Evolutionary conservation across 2,113 vertebrate species (phyloP).

Genomic region (Pachycephala philippinensis): DNA sequence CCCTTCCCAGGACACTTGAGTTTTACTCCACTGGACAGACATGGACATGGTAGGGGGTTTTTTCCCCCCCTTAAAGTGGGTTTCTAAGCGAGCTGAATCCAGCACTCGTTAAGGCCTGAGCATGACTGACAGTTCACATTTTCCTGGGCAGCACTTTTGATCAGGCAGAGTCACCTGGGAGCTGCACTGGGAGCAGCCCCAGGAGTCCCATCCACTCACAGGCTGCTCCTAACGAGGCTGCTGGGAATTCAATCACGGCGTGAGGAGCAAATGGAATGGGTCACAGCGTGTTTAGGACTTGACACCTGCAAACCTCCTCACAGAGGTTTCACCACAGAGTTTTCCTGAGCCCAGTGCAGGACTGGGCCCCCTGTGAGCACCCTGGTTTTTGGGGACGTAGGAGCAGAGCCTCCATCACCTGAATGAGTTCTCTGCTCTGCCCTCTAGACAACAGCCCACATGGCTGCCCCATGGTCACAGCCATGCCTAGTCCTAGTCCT

Average conservation of each 20-base stretch:
- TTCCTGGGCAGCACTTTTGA: not conserved
- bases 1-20: not conserved
- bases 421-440: not conserved
- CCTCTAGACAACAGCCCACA: not conserved
- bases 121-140: not conserved
- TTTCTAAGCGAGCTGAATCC: not conserved
- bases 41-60: accelerated
- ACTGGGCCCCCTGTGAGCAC: not conserved
- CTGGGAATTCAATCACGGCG: not conserved
- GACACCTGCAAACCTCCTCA: not conserved
- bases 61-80: not conserved
- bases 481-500: not conserved
- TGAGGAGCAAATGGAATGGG: not conserved
- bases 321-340: not conserved
- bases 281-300: not conserved
- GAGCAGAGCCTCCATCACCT: not conserved
- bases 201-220: not conserved
- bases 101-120: not conserved
- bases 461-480: not conserved
- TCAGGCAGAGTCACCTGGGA: not conserved
- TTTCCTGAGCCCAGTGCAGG: not conserved
- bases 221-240: not conserved
- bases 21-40: not conserved
- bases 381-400: too few species aligned
- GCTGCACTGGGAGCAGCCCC: not conserved